Evolutionary conservation across 2,797 vertebrate species (phyloP), one percentile per base, ranked within the genome.

Genomic region (Acanthurus leucopareius): DNA sequence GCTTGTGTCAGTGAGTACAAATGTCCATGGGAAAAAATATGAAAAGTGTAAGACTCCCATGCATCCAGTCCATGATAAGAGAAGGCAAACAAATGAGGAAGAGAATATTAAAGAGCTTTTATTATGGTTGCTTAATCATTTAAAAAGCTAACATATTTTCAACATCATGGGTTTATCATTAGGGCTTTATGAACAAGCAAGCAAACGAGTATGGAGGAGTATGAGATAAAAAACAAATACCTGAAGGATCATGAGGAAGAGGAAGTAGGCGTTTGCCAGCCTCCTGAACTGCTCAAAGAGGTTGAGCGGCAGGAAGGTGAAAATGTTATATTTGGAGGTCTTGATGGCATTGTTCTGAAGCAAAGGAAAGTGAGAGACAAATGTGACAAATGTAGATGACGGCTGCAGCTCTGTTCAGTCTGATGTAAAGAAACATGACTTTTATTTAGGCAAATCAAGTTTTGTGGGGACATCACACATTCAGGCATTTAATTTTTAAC

Each of bases 201-300:
- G 32, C 32, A 35, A 35, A 35, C 32, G 7, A n/a, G n/a, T n/a
- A n/a, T n/a, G n/a, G n/a, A n/a, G 28, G 28, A 32, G 28, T 32
- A 32, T 5, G 28, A 32, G 28, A 32, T 32, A 63, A 16, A 10
- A 38, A 54, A 5, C 0, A 2, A 70, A 11, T 61, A 97, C 98
- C 97, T 98, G 97, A n/a, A 99, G 92, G 69, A 65, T 7, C 77
- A 84, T 64, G 62, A 89, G 88, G 70, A 82, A 80, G 16, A 87
- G 61, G 88, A 99, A 99, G 93, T 99, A 99, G 22, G 96, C 96
- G 19, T 98, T 99, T 86, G 97, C 97, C 47, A 98, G 94, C 78
- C 97, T 95, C 92, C 95, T 96, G 86, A 99, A 97, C 94, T 99
- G 97, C 88, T 98, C 97, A 20, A 99, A 98, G 32, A 99, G 93